Evolutionary conservation across 2,797 vertebrate genomes (phyloP), one percentile per base, ranked within the genome.

Genomic region (Amniataba percoides): DNA sequence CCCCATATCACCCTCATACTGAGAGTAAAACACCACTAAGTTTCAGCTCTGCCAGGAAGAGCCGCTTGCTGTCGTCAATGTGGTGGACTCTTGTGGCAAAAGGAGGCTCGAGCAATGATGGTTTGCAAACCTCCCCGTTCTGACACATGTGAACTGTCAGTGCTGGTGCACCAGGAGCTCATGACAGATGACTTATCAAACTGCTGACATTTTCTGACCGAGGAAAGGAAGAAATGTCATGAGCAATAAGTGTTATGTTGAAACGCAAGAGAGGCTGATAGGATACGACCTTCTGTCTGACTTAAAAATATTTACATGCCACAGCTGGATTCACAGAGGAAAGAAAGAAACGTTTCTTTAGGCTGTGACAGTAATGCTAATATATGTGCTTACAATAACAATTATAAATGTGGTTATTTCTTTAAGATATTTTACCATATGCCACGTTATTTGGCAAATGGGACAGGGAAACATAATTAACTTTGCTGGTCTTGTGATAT

Each of bases 61-160:
- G 48, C 42, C 5, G 7, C 53, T 27, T 23, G 43, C 65, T 68
- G 31, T 25, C 0, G 21, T 76, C 61, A 61, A 25, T 82, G 88
- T 75, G 83, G 83, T 83, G 61, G 46, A 42, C 12, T 58, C 49
- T 43, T 82, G 80, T 25, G 72, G 81, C 23, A 9, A 2, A 5
- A 14, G 21, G 21, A 31, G 1, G 8, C 51, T 5, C 1, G 16
- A 27, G 9, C 59, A 11, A 23, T 6, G 25, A 36, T 19, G 36
- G 10, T 78, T 65, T 61, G 1, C 31, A 75, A 59, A 55, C 21
- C 27, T n/a, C 16, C 4, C 4, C 13, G 8, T 74, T 74, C 67
- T 78, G 51, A 58, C 65, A 82, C 27, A 34, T 43, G 10, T 21
- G 4, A 80, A 64, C 51, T 5, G 60, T 52, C 60, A 67, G 7